Percentiles rank a stretch among this genome's conserved stretches.
Evolutionary conservation across 2,797 vertebrate genomes (phyloP).

Genomic region (Acomys russatus): DNA sequence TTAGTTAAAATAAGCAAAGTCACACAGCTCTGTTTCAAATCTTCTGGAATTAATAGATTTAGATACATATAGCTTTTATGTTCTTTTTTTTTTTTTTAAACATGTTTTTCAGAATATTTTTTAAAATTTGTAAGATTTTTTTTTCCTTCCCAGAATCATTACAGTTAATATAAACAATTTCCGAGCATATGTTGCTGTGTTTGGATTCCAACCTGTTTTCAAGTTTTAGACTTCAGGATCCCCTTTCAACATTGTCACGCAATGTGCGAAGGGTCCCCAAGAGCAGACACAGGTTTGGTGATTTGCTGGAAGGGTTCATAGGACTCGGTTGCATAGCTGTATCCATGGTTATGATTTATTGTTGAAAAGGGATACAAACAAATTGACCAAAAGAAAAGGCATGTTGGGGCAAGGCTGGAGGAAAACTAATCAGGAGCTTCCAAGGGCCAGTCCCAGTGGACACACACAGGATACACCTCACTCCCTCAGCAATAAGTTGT

Average conservation of each 20-base stretch:
- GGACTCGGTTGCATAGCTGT: background rate
- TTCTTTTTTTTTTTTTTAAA: background rate
- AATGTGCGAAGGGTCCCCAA: background rate
- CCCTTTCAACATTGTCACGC: background rate
- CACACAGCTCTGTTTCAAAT: background rate
- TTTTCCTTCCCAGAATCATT: slow-evolving; percentile 25
- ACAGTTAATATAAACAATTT: background rate
- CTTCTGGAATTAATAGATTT: slow-evolving; percentile 27
- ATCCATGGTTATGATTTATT: background rate
- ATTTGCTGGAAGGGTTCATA: background rate
- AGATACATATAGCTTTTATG: background rate
- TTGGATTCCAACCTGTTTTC: background rate
- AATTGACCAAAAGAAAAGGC: slow-evolving; percentile 22
- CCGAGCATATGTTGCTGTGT: background rate
- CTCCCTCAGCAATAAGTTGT: background rate
- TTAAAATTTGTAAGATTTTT: background rate
- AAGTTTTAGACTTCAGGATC: slow-evolving; percentile 18
- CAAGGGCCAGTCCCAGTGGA: background rate
- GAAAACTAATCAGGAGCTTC: background rate
- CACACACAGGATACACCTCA: background rate
- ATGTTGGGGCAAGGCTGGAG: background rate
- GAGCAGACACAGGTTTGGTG: background rate
- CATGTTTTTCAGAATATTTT: slow-evolving; percentile 32
- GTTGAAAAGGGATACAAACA: background rate
- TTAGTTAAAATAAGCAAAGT: slow-evolving; percentile 36